Evolutionary conservation across 2,797 vertebrate species (phyloP).

Genomic region (Typhlichthys eigenmanni): DNA sequence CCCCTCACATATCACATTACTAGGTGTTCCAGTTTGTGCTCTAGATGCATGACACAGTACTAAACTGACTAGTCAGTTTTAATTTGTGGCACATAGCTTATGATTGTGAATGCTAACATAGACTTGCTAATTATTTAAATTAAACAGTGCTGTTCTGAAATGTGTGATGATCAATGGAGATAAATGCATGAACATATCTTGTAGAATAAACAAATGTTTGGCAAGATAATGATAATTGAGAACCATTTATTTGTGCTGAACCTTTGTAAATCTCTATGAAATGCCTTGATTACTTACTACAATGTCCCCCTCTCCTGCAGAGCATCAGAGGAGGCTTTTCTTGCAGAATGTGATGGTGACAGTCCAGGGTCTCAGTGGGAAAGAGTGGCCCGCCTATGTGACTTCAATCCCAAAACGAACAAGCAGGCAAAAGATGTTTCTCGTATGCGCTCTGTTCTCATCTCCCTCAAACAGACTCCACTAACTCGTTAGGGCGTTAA

Average conservation of each 20-base stretch:
- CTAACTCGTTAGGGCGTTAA: conserved; percentile 73
- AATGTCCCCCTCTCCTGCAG: conserved; percentile 61
- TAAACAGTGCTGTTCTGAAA: background rate
- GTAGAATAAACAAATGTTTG: conserved; percentile 16
- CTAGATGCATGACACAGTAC: conserved; percentile 52
- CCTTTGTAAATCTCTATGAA: background rate
- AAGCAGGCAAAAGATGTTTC: conserved; percentile 95
- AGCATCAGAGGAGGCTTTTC: conserved; percentile 92
- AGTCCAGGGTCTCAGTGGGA: conserved; percentile 93
- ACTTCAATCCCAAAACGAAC: conserved; percentile 99
- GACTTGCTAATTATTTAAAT: background rate
- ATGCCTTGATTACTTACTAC: conserved; percentile 4
- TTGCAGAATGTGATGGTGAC: conserved; percentile 89
- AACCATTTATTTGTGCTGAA: conserved; percentile 17
- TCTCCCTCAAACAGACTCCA: conserved; percentile 93
- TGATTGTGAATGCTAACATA: conserved; percentile 5
- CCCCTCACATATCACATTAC: conserved; percentile 3
- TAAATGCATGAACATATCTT: conserved; percentile 43
- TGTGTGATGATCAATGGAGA: conserved; percentile 18
- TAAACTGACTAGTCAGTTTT: conserved; percentile 17
- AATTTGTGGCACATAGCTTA: conserved; percentile 1
- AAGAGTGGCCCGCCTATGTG: conserved; percentile 94
- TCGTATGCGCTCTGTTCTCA: conserved; percentile 96
- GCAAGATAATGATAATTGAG: conserved; percentile 10
- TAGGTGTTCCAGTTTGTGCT: background rate